A percentile compares a stretch with the other conserved stretches of the same genome.
Conservation (phyloP, 2,888 invertebrate genomes). For the Rugalucina vietnamica region DNA sequence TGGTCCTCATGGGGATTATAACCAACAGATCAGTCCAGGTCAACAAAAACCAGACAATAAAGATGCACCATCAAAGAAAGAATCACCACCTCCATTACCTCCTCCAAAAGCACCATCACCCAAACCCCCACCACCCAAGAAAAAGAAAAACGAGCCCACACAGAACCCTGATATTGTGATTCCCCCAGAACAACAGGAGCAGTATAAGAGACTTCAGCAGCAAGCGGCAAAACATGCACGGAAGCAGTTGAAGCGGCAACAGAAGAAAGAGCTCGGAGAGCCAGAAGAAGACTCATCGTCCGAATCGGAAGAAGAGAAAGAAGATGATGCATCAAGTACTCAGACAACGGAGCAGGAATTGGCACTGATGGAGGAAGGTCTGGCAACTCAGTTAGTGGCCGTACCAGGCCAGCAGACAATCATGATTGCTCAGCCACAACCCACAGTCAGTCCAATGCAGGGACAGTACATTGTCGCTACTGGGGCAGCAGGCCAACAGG, state of each 20-base stretch:
- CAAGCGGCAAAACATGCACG: conserved; percentile 92
- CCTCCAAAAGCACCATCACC: conserved; percentile 78
- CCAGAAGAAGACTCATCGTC: conserved; percentile 71
- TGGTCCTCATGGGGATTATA: conserved; percentile 45
- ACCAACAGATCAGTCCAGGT: conserved; percentile 17
- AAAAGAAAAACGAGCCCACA: conserved; percentile 71
- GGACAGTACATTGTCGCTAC: conserved; percentile 59
- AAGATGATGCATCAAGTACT: conserved; percentile 57
- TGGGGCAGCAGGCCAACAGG: conserved; percentile 63
- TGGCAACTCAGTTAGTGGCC: conserved; percentile 55
- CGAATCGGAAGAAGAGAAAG: conserved; percentile 69
- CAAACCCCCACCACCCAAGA: conserved; percentile 77
- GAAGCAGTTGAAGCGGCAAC: conserved; percentile 88
- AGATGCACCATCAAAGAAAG: conserved; percentile 56
- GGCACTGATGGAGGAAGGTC: conserved; percentile 57
- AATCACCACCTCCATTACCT: conserved; percentile 74
- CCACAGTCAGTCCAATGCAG: conserved; percentile 58
- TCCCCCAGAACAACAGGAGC: conserved; percentile 81
- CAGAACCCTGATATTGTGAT: conserved; percentile 74
- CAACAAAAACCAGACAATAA: not conserved
- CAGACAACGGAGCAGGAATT: conserved; percentile 66
- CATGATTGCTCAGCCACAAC: conserved; percentile 65
- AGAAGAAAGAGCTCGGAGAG: conserved; percentile 84
- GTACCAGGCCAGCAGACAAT: conserved; percentile 63
- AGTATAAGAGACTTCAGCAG: conserved; percentile 85